Percentiles rank a stretch among this genome's conserved stretches.
Conservation (phyloP, 1,140 invertebrate genomes). For the Sesamia nonagrioides region DNA sequence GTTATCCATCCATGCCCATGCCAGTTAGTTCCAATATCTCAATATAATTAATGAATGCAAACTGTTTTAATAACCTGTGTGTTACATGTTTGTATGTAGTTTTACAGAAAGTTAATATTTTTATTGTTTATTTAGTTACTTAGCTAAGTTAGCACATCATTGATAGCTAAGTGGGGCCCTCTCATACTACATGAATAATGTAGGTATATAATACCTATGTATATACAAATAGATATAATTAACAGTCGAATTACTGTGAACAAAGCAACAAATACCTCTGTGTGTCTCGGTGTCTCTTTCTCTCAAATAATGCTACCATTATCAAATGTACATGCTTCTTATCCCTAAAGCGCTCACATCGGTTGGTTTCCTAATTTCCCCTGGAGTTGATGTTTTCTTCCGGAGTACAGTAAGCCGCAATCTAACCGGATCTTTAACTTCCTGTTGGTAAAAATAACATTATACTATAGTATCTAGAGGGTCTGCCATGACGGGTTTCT, state of each 20-base stretch:
- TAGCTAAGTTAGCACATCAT: too few relatives aligned
- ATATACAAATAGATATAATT: too few relatives aligned
- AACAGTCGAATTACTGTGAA: neutral
- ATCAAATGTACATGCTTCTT: neutral
- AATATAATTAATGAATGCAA: neutral
- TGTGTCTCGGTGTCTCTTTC: too few relatives aligned
- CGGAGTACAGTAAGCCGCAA: conserved; percentile 3
- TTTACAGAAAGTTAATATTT: neutral
- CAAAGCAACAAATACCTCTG: neutral
- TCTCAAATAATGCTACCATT: neutral
- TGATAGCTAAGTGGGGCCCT: too few relatives aligned
- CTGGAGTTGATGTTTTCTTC: conserved; percentile 18
- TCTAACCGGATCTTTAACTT: conserved; percentile 35
- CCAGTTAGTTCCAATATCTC: neutral
- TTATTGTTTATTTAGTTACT: too few relatives aligned
- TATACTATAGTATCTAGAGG: neutral
- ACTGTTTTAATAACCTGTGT: neutral
- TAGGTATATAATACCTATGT: too few relatives aligned
- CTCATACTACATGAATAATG: too few relatives aligned
- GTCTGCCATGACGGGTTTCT: neutral
- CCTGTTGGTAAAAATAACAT: conserved; percentile 15
- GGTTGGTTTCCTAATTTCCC: conserved; percentile 18
- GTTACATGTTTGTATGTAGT: neutral
- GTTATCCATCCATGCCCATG: neutral
- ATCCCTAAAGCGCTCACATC: neutral